These are phyloP conservation scores for Poecilobothrus nobilitatus DNA, from an alignment of 2,888 invertebrate species.

Conservation along the genomic window DNA sequence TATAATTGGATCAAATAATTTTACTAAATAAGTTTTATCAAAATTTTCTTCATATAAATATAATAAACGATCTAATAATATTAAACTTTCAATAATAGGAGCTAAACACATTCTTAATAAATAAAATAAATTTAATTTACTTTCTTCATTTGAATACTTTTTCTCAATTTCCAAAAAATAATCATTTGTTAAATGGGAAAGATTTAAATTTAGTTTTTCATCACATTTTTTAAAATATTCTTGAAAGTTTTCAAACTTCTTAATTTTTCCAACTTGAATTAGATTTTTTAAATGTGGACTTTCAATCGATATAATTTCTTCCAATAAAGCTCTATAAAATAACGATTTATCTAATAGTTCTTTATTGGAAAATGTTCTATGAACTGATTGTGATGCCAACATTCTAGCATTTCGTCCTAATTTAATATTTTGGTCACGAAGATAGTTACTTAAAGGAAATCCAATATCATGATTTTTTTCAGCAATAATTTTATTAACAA, in stretches of 20 bases:
- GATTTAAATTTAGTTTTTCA: slow-evolving; percentile 47
- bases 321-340: slow-evolving; percentile 67
- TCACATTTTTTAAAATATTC: slow-evolving; percentile 64
- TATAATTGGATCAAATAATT: slow-evolving; percentile 72
- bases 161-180: slow-evolving; percentile 44
- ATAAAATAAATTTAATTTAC: slow-evolving; percentile 65
- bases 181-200: slow-evolving; percentile 41
- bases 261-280: slow-evolving; percentile 55
- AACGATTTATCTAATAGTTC: slow-evolving; percentile 56
- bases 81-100: slow-evolving; percentile 70
- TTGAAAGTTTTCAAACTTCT: slow-evolving; percentile 54
- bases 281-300: slow-evolving; percentile 39
- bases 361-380: slow-evolving; percentile 52
- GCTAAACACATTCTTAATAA: slow-evolving; percentile 67
- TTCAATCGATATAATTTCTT: slow-evolving; percentile 50
- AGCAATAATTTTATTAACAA: slow-evolving; percentile 33
- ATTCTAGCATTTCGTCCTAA: slow-evolving; percentile 74
- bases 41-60: slow-evolving; percentile 61
- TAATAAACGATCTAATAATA: slow-evolving; percentile 71
- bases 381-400: slow-evolving; percentile 76
- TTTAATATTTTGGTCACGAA: slow-evolving; percentile 46
- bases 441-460: slow-evolving; percentile 60
- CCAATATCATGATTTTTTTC: slow-evolving; percentile 41
- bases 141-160: slow-evolving; percentile 44
- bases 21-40: slow-evolving; percentile 55